These are phyloP conservation scores for Danio choprae DNA, from an alignment of 2,797 vertebrate genomes.

Conservation along the genomic window DNA sequence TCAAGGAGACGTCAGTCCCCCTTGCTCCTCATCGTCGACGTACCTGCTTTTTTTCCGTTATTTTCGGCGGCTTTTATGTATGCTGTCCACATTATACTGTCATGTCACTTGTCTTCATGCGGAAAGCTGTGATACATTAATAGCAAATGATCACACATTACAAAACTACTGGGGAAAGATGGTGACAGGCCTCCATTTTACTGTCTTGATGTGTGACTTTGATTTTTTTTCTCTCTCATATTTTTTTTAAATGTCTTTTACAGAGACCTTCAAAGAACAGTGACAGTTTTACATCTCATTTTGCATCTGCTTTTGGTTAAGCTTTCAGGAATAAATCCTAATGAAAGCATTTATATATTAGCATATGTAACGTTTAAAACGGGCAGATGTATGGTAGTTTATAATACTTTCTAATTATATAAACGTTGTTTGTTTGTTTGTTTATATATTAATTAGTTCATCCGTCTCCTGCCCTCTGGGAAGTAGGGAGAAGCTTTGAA, in stretches of 20 bases:
- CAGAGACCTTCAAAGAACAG: background rate
- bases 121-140: slow-evolving; percentile 29
- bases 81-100: slow-evolving; percentile 22
- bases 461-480: too few species aligned
- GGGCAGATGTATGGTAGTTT: background rate
- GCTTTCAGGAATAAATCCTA: background rate
- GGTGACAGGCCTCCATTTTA: slow-evolving; percentile 31
- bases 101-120: slow-evolving; percentile 17
- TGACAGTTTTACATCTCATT: slow-evolving; percentile 23
- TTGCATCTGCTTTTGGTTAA: slow-evolving; percentile 1
- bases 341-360: background rate
- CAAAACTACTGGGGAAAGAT: slow-evolving; percentile 19
- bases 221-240: background rate
- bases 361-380: background rate
- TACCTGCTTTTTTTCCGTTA: slow-evolving; percentile 25
- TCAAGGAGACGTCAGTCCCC: slow-evolving; percentile 4
- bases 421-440: too few species aligned
- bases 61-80: background rate
- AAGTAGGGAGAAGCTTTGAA: background rate
- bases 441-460: too few species aligned
- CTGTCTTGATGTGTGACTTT: slow-evolving; percentile 29
- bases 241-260: slow-evolving; percentile 30
- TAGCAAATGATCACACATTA: slow-evolving; percentile 31
- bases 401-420: background rate
- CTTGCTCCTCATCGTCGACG: background rate